Conservation (phyloP, 2,888 invertebrate genomes). For the Chaetoderma sp. region DNA sequence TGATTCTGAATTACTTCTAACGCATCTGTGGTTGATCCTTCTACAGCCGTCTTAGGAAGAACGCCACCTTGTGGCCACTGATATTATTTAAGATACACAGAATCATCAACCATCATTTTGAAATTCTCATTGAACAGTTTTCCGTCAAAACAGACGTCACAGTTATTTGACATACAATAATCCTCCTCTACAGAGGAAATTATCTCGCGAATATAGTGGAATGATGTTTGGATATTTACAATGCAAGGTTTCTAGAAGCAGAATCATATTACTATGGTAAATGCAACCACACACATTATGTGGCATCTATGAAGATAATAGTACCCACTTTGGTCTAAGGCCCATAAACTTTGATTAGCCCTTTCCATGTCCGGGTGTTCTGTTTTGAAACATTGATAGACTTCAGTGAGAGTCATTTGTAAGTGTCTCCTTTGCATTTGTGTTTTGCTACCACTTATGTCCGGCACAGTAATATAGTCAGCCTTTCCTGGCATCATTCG, state of each 20-base stretch:
- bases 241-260: constrained; percentile 17
- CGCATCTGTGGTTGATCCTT: constrained; percentile 8
- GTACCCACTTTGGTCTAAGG: constrained; percentile 17
- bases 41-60: background rate
- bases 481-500: constrained; percentile 15
- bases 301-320: background rate
- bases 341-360: constrained; percentile 16
- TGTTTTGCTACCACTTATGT: background rate
- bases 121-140: constrained; percentile 2
- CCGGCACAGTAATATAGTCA: constrained; percentile 1
- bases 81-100: constrained; percentile 4
- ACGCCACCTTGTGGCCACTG: constrained; percentile 9
- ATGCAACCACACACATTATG: constrained; percentile 19
- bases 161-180: constrained; percentile 19
- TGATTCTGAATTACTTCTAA: constrained; percentile 1
- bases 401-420: constrained; percentile 10
- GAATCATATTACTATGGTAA: constrained; percentile 21
- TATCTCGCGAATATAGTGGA: constrained; percentile 15
- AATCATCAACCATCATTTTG: background rate
- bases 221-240: constrained; percentile 3
- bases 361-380: background rate
- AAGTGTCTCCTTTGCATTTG: constrained; percentile 10
- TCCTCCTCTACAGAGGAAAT: constrained; percentile 4
- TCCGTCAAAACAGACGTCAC: constrained; percentile 4
- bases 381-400: background rate